These are phyloP conservation scores for Drosophila leontia DNA, from an alignment of 1,140 invertebrate genomes.

Conservation along the genomic window DNA sequence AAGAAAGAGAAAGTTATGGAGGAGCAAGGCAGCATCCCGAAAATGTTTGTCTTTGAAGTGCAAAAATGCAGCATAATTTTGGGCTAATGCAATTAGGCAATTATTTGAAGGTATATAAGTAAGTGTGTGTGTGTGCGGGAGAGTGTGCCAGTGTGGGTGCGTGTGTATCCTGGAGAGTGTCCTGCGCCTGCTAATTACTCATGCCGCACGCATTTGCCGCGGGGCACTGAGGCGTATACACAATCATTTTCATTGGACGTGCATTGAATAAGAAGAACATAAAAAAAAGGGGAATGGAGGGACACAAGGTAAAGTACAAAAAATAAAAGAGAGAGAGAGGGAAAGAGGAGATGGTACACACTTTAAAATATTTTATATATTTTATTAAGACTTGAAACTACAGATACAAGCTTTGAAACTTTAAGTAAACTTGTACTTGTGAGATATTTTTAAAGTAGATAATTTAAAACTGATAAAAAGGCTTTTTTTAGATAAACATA, in stretches of 20 bases:
- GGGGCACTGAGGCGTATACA: slow-evolving; percentile 81
- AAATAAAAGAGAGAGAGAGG: slow-evolving; percentile 8
- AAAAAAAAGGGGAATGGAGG: background rate
- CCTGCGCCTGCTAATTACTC: slow-evolving; percentile 75
- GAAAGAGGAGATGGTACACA: background rate
- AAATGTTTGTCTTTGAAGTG: slow-evolving; percentile 69
- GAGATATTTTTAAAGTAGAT: no score
- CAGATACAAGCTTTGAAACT: no score
- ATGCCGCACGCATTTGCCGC: slow-evolving; percentile 76
- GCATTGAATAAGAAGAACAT: slow-evolving; percentile 62
- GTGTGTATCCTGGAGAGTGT: slow-evolving; percentile 47
- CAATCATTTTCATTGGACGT: slow-evolving; percentile 79
- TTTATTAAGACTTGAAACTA: background rate
- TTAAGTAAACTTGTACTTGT: no score
- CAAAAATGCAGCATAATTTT: slow-evolving; percentile 79
- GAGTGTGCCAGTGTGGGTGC: slow-evolving; percentile 11
- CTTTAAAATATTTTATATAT: background rate
- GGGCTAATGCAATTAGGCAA: slow-evolving; percentile 80
- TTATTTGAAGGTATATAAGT: slow-evolving; percentile 48
- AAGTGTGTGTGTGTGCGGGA: background rate
- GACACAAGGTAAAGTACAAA: slow-evolving; percentile 15
- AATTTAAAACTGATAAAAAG: no score
- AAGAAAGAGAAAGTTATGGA: slow-evolving; percentile 52
- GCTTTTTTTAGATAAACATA: background rate
- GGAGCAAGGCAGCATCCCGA: slow-evolving; percentile 12